A percentile compares a stretch with the other conserved stretches of the same genome.
These are phyloP conservation scores for Dysmachus trigonus DNA, from an alignment of 2,888 invertebrate genomes.

Conservation along the genomic window DNA sequence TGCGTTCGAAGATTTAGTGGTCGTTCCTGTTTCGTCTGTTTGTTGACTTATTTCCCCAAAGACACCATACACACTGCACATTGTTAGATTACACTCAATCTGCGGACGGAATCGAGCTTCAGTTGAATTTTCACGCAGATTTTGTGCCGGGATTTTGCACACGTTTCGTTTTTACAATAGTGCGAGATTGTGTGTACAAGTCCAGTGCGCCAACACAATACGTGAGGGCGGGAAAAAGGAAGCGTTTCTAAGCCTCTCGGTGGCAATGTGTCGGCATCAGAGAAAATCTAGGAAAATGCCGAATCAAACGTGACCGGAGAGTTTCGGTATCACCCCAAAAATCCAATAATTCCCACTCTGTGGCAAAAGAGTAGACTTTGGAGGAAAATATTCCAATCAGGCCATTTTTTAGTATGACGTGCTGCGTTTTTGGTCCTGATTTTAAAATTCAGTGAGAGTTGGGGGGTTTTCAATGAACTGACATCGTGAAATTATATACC, in stretches of 20 bases:
- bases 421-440: background rate
- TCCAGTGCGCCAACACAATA: background rate
- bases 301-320: background rate
- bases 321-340: background rate
- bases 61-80: background rate
- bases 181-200: background rate
- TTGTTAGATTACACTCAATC: background rate
- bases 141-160: background rate
- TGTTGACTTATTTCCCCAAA: constrained; percentile 19
- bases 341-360: background rate
- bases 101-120: background rate
- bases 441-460: background rate
- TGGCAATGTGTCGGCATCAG: constrained; percentile 4
- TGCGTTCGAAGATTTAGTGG: background rate
- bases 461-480: background rate
- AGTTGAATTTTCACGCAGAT: background rate
- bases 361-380: background rate
- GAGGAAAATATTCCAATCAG: background rate
- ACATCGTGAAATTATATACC: background rate
- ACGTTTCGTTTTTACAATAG: background rate
- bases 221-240: too few relatives aligned
- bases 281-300: constrained; percentile 9
- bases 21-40: background rate
- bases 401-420: background rate
- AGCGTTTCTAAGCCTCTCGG: background rate